phyloP scores from a whole-genome alignment of 1,140 invertebrate species.

The Dreissena rostriformis region DNA sequence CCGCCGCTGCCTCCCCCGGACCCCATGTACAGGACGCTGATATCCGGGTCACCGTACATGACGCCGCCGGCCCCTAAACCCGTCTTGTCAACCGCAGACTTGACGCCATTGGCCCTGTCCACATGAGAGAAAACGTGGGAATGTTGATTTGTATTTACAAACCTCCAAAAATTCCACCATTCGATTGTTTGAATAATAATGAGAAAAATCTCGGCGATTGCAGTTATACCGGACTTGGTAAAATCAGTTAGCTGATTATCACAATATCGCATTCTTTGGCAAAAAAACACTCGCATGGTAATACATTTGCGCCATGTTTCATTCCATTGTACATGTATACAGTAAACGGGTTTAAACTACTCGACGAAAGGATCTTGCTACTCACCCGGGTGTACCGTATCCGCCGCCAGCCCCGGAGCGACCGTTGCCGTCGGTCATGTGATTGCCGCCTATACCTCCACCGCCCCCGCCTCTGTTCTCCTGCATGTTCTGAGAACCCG shows the following conservation, averaged over 20 bases:
- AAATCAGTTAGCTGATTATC: too few species aligned
- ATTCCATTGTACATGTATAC: too few species aligned
- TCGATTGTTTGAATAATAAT: too few species aligned
- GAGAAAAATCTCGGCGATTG: too few species aligned
- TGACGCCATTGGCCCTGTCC: constrained; percentile 12
- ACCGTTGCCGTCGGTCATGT: constrained; percentile 41
- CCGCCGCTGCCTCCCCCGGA: constrained; percentile 74
- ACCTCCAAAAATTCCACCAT: too few species aligned
- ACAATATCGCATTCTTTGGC: too few species aligned
- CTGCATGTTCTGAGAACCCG: constrained; percentile 5
- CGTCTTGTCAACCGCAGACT: constrained; percentile 24
- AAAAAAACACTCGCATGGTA: too few species aligned
- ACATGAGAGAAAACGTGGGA: neutral
- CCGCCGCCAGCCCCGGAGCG: constrained; percentile 70
- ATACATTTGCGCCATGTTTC: too few species aligned
- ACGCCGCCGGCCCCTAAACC: constrained; percentile 54
- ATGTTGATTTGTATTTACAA: neutral
- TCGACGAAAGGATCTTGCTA: neutral
- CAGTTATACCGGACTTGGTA: too few species aligned
- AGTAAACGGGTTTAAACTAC: too few species aligned
- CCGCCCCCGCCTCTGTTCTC: constrained; percentile 63
- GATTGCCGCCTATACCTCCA: constrained; percentile 57
- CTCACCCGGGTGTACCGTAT: constrained; percentile 64
- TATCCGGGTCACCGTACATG: constrained; percentile 59
- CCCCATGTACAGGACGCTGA: constrained; percentile 64